A percentile compares a stretch with the other conserved stretches of the same genome.
Conservation (phyloP, 2,113 vertebrate genomes). For the Chauna torquata region DNA sequence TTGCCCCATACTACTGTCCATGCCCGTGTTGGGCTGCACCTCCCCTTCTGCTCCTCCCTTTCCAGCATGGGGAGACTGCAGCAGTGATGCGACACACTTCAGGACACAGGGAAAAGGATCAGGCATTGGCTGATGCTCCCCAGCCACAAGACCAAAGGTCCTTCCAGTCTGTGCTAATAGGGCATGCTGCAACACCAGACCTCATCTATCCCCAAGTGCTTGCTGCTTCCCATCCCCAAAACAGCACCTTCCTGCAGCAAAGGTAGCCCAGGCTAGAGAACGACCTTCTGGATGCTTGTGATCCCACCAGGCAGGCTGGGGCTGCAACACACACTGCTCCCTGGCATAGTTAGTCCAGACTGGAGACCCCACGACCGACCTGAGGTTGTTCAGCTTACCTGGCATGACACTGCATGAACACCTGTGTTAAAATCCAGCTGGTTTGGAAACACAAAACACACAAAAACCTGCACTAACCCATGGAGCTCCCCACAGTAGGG, state of each 20-base stretch:
- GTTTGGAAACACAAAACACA: background rate
- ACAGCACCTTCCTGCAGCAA: background rate
- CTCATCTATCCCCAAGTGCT: background rate
- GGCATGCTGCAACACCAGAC: background rate
- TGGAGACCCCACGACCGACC: background rate
- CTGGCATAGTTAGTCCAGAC: background rate
- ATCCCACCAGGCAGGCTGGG: background rate
- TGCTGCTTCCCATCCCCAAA: background rate
- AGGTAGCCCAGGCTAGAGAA: background rate
- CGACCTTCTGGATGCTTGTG: background rate
- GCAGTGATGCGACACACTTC: background rate
- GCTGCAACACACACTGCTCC: fast-evolving
- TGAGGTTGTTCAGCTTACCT: background rate
- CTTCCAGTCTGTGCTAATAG: background rate
- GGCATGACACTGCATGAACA: background rate
- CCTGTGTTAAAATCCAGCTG: background rate
- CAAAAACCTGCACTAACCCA: background rate
- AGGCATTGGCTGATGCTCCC: background rate
- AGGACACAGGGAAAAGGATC: background rate
- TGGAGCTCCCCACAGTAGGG: background rate
- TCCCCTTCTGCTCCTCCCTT: background rate
- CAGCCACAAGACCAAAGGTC: background rate
- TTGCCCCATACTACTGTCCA: background rate
- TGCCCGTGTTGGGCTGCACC: background rate
- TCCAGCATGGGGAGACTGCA: background rate